phyloP scores from a whole-genome alignment of 2,113 vertebrate species.

The Triplophysa tibetana region DNA sequence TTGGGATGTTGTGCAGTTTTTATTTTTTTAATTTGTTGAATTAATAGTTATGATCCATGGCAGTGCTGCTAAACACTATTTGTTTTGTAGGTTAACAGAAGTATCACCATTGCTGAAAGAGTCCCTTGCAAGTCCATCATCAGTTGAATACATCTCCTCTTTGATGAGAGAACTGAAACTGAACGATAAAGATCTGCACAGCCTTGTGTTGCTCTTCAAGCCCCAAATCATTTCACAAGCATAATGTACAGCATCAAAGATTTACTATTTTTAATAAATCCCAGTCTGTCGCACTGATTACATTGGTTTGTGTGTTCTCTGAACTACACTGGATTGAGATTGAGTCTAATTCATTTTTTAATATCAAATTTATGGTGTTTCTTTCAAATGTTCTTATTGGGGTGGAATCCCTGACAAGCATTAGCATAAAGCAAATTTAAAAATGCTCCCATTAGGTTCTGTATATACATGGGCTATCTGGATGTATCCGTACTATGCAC shows the following conservation, averaged over 20 bases:
- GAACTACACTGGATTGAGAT: not conserved
- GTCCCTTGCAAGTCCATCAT: slow-evolving; percentile 56
- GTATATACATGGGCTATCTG: no score
- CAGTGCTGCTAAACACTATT: not conserved
- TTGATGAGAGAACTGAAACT: slow-evolving; percentile 68
- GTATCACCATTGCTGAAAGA: slow-evolving; percentile 65
- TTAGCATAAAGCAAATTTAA: no score
- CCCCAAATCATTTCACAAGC: not conserved
- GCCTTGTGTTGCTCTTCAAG: slow-evolving; percentile 63
- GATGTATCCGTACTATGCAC: no score
- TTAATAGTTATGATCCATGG: not conserved
- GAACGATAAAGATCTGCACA: slow-evolving; percentile 64
- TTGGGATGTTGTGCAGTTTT: not conserved
- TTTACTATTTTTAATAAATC: not conserved
- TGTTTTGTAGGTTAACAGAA: slow-evolving; percentile 64
- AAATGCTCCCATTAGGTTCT: no score
- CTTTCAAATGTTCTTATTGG: no score
- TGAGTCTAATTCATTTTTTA: not conserved
- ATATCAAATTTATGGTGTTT: no score
- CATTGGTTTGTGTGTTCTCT: not conserved
- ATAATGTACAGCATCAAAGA: not conserved
- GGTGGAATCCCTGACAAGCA: no score
- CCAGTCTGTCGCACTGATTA: not conserved
- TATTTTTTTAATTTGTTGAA: not conserved
- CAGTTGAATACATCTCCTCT: slow-evolving; percentile 62